Evolutionary conservation across 2,113 vertebrate species (phyloP).

Genomic region (Lontra canadensis): DNA sequence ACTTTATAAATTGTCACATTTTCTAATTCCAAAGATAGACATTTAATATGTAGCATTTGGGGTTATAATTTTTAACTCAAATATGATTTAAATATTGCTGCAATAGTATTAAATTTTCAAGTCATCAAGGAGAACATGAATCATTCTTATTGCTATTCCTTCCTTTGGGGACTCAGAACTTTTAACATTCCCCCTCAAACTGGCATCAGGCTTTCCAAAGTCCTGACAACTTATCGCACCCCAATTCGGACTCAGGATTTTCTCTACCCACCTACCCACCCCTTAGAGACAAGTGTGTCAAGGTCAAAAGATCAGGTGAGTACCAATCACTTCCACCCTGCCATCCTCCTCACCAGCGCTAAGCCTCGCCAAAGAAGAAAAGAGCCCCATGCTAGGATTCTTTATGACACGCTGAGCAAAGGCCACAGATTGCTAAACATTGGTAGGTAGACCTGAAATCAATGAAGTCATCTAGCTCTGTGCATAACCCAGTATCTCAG

Average conservation of each 20-base stretch:
- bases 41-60: background rate
- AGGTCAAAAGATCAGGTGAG: background rate
- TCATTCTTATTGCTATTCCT: background rate
- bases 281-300: background rate
- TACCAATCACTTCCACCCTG: background rate
- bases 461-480: background rate
- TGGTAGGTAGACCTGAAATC: background rate
- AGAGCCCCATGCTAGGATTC: background rate
- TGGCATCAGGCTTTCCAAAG: background rate
- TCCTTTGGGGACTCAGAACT: background rate
- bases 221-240: background rate
- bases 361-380: background rate
- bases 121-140: background rate
- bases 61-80: slow-evolving; percentile 1
- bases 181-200: background rate
- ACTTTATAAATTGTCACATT: background rate
- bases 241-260: background rate
- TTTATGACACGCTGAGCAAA: background rate
- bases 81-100: background rate
- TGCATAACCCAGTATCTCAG: background rate
- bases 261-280: background rate
- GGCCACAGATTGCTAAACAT: background rate
- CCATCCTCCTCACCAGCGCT: background rate
- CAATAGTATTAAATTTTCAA: background rate
- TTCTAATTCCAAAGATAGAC: background rate